These are phyloP conservation scores for Isoperla grammatica DNA, from an alignment of 2,888 invertebrate genomes.

Conservation along the genomic window DNA sequence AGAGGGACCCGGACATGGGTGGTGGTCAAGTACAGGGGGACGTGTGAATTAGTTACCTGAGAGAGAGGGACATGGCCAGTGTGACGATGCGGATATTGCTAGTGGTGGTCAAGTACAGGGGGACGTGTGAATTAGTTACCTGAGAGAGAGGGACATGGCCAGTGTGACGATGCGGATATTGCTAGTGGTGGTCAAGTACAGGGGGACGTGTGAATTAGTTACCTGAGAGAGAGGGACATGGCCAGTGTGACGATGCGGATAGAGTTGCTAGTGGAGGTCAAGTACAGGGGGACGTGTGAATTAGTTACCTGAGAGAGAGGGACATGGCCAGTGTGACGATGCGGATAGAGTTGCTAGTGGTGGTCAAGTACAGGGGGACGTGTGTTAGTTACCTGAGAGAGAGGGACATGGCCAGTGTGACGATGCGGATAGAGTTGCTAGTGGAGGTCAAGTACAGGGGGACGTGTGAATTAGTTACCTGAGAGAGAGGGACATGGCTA, in stretches of 20 bases:
- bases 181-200: conserved; percentile 48
- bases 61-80: conserved; percentile 47
- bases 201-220: conserved; percentile 32
- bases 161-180: too few relatives aligned
- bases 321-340: too few relatives aligned
- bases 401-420: background rate
- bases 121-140: too few relatives aligned
- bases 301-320: too few relatives aligned
- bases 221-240: conserved; percentile 46
- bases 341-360: conserved; percentile 44
- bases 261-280: too few relatives aligned
- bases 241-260: conserved; percentile 49
- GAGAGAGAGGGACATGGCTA: background rate
- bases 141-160: too few relatives aligned
- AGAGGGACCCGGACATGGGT: too few relatives aligned
- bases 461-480: conserved; percentile 28
- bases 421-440: background rate
- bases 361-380: conserved; percentile 47
- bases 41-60: too few relatives aligned
- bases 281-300: too few relatives aligned
- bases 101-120: too few relatives aligned
- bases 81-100: conserved; percentile 49
- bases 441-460: background rate
- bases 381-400: conserved; percentile 29
- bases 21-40: too few relatives aligned